Conservation (phyloP, 2,888 invertebrate genomes). For the Scelioninae gen. 1 region DNA sequence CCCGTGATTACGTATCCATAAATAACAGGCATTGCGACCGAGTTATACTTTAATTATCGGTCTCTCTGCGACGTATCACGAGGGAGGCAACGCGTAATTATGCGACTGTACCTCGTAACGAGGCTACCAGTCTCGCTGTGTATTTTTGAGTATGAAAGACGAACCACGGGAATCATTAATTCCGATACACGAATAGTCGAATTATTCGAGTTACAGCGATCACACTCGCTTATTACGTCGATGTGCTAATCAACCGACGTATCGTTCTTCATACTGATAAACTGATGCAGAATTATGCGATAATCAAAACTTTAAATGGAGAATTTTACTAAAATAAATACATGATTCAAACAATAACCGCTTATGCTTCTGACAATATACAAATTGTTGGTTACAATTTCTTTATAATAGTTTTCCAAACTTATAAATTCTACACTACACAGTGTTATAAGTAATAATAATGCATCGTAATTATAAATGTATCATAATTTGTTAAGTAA, state of each 20-base stretch:
- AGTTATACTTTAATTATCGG: slow-evolving; percentile 74
- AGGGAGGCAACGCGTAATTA: slow-evolving; percentile 65
- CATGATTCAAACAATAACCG: too few relatives aligned
- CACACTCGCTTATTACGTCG: background rate
- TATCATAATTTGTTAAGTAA: too few relatives aligned
- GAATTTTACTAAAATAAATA: too few relatives aligned
- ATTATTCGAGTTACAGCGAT: slow-evolving; percentile 33
- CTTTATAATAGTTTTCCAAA: too few relatives aligned
- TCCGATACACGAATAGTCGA: slow-evolving; percentile 47
- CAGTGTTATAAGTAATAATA: too few relatives aligned
- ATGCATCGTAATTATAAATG: too few relatives aligned
- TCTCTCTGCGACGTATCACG: slow-evolving; percentile 61
- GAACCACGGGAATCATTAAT: slow-evolving; percentile 50
- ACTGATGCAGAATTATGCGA: background rate
- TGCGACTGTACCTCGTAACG: slow-evolving; percentile 59
- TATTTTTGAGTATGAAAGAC: slow-evolving; percentile 58
- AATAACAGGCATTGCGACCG: slow-evolving; percentile 73
- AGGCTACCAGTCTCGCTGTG: slow-evolving; percentile 47
- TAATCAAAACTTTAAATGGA: too few relatives aligned
- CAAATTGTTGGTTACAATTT: too few relatives aligned
- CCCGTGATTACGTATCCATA: slow-evolving; percentile 73
- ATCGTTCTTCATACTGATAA: background rate
- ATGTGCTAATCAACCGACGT: background rate
- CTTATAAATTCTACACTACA: too few relatives aligned
- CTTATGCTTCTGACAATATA: too few relatives aligned